Evolutionary conservation across 1,140 invertebrate species (phyloP), one percentile per base, ranked within the genome.

Genomic region (Aphis gossypii): DNA sequence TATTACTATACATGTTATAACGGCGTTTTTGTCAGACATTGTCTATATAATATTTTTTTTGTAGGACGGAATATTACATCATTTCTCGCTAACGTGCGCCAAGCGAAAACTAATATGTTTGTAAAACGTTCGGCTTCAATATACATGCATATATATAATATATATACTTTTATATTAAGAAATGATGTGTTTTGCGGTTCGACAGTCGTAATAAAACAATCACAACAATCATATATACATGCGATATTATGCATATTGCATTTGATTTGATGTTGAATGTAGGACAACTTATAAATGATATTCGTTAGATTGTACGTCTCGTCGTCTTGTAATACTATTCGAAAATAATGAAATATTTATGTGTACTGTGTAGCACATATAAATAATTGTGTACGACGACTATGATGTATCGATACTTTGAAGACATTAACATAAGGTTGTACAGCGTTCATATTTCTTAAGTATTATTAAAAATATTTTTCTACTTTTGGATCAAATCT

Each of bases 41-140:
- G 83, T 86, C 83, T 86, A 25, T 86, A 41, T 25, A 41, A 86
- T 41, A 41, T 38, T 35, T 86, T 84, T 84, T 86, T 86, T 44
- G 23, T 25, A 86, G 38, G 9, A 86, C 38, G 38, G 23, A 86
- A 86, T 86, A 46, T 86, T 86, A 7, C 44, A 86, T 46, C 25
- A 30, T 46, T 46, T 46, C 6, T 86, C 25, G 23, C 60, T 76
- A 76, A 76, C 60, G 84, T 46, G 11, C 84, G 44, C 44, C 84
- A 11, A 86, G 30, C 44, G n/a, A 87, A 87, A 89, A 51, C 46
- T 89, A 89, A 89, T 89, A 54, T 54, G 46, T 89, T 86, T 18
- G 9, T 11, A 86, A 86, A 54, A 51, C 46, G 86, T 88, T 87
- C 8, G 46, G 46, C 25, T 48, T 51, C 86, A n/a, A 54, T n/a